Conservation (phyloP, 2,888 invertebrate species). For the Apocheima hispidaria region DNA sequence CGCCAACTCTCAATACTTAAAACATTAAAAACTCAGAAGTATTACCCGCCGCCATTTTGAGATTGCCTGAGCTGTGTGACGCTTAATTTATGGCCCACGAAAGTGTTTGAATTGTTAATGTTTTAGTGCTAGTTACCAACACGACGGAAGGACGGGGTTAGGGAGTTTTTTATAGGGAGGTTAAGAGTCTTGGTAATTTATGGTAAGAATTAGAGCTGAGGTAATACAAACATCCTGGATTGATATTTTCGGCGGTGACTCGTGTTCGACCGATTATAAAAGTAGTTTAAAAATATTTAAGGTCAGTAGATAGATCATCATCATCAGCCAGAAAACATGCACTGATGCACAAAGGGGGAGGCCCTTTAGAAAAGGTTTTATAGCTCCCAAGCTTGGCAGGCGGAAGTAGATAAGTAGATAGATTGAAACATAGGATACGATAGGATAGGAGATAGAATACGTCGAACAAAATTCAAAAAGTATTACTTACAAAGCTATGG, state of each 20-base stretch:
- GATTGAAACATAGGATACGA: too few species aligned
- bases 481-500: too few species aligned
- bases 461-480: too few species aligned
- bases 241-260: constrained; percentile 14
- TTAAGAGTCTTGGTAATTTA: constrained; percentile 28
- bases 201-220: constrained; percentile 15
- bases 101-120: constrained; percentile 84
- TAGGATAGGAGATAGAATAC: too few species aligned
- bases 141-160: constrained; percentile 45
- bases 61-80: constrained; percentile 69
- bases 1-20: constrained; percentile 47
- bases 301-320: too few species aligned
- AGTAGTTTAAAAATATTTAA: not conserved
- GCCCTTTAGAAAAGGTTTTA: too few species aligned
- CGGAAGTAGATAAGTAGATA: too few species aligned
- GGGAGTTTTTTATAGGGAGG: constrained; percentile 24
- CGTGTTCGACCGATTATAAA: not conserved
- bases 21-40: constrained; percentile 58
- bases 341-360: too few species aligned
- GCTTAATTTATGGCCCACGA: constrained; percentile 78
- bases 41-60: constrained; percentile 75
- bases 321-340: too few species aligned
- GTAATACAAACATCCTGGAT: constrained; percentile 25
- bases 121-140: constrained; percentile 55
- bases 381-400: too few species aligned